Percentiles rank a stretch among this genome's conserved stretches.
phyloP scores from a whole-genome alignment of 1,140 invertebrate genomes.

The Drosophila willistoni region DNA sequence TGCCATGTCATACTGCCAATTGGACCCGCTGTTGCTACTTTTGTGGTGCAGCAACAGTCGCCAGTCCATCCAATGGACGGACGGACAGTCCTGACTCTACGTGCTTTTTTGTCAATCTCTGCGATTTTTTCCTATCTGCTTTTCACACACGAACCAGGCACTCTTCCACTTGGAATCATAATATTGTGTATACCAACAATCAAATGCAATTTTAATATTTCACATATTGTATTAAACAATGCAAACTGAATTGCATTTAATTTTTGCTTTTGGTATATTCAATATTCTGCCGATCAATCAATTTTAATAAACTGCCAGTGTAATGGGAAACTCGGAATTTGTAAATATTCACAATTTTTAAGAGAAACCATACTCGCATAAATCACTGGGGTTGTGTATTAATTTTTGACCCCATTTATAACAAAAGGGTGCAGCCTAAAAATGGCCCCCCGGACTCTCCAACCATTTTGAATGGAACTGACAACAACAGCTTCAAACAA shows the following conservation, averaged over 20 bases:
- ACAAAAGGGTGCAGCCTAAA: constrained; percentile 28
- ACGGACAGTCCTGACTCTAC: constrained; percentile 18
- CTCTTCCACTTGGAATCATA: constrained; percentile 10
- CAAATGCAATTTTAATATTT: constrained; percentile 36
- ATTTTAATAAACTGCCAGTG: constrained; percentile 46
- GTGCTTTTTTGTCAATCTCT: constrained; percentile 37
- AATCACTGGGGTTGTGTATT: constrained; percentile 30
- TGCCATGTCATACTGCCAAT: neutral
- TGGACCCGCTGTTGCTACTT: neutral
- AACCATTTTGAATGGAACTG: neutral
- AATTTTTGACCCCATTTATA: constrained; percentile 56
- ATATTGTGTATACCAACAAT: constrained; percentile 19
- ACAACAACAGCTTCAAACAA: constrained; percentile 41
- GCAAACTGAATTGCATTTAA: constrained; percentile 37
- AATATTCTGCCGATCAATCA: constrained; percentile 26
- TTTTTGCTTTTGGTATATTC: constrained; percentile 19
- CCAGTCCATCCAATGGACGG: neutral
- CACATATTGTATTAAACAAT: constrained; percentile 27
- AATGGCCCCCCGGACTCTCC: neutral
- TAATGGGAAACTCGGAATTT: neutral
- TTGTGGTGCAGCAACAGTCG: neutral
- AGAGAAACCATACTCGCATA: constrained; percentile 35
- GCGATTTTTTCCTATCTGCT: constrained; percentile 16
- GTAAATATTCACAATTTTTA: constrained; percentile 20
- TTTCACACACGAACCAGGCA: constrained; percentile 11